phyloP scores from a whole-genome alignment of 2,888 invertebrate genomes.

The Pecten maximus region DNA sequence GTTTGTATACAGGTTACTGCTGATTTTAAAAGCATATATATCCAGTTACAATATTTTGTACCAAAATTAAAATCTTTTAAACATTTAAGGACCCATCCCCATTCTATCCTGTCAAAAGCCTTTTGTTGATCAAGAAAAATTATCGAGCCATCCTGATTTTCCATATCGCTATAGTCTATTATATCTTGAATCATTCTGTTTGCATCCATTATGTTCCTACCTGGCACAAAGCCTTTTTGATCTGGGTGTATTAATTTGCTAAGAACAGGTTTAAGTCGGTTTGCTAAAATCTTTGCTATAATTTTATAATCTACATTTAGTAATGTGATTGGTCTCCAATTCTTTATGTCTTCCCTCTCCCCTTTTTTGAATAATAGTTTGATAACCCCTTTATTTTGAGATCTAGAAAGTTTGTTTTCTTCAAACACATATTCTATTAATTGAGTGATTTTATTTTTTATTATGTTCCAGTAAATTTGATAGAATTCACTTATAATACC shows the following conservation, averaged over 20 bases:
- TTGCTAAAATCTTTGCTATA: conserved; percentile 31
- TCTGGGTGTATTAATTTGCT: conserved; percentile 26
- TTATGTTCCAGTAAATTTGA: background rate
- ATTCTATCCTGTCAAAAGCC: conserved; percentile 42
- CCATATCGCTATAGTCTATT: background rate
- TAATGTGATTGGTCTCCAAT: conserved; percentile 37
- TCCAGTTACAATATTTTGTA: conserved; percentile 24
- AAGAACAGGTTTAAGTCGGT: background rate
- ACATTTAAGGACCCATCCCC: background rate
- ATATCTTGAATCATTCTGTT: conserved; percentile 33
- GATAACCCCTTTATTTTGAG: background rate
- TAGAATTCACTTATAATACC: background rate
- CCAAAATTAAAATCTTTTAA: conserved; percentile 42
- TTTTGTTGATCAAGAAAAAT: conserved; percentile 40
- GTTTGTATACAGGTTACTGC: conserved; percentile 22
- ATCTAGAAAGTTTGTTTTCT: background rate
- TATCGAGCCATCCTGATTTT: conserved; percentile 23
- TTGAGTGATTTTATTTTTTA: background rate
- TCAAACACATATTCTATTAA: background rate
- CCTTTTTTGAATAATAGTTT: background rate
- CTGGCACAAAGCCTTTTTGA: conserved; percentile 39
- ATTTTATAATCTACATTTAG: conserved; percentile 40
- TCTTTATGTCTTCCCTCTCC: conserved; percentile 38
- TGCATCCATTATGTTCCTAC: background rate
- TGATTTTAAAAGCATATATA: background rate